Conservation (phyloP, 2,888 invertebrate genomes). For the Chloroclysta siterata region DNA sequence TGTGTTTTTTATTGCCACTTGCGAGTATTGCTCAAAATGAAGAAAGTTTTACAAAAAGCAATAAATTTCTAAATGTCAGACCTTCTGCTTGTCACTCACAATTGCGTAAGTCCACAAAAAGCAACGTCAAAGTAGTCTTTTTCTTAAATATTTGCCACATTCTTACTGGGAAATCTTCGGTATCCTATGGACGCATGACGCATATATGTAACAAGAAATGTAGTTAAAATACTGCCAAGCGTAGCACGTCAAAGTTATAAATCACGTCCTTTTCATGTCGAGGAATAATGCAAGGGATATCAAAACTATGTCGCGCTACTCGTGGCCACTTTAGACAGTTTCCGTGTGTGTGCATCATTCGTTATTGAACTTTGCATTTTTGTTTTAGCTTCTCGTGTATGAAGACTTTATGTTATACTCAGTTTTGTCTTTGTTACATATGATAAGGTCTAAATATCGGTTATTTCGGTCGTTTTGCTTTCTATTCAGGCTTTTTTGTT, state of each 20-base stretch:
- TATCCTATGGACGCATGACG: background rate
- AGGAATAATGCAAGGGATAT: conserved; percentile 21
- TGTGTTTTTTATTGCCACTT: background rate
- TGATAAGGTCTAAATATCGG: background rate
- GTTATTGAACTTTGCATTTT: conserved; percentile 11
- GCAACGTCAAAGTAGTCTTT: conserved; percentile 1
- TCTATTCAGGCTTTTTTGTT: background rate
- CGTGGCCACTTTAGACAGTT: conserved; percentile 22
- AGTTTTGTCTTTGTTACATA: background rate
- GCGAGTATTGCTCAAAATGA: conserved; percentile 15
- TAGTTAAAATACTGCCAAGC: background rate
- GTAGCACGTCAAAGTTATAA: conserved; percentile 17
- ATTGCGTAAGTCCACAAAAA: conserved; percentile 20
- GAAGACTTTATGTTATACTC: background rate
- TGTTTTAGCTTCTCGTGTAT: conserved; percentile 4
- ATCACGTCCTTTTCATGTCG: conserved; percentile 29
- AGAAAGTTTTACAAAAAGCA: conserved; percentile 29
- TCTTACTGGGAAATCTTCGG: conserved; percentile 1
- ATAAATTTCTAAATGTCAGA: conserved; percentile 30
- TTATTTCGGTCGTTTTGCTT: background rate
- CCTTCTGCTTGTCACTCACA: conserved; percentile 9
- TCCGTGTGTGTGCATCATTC: conserved; percentile 14
- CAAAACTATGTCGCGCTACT: conserved; percentile 26
- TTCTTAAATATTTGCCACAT: conserved; percentile 14
- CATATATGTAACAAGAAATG: background rate